phyloP scores from a whole-genome alignment of 2,797 vertebrate species.

The Xenentodon cancila region DNA sequence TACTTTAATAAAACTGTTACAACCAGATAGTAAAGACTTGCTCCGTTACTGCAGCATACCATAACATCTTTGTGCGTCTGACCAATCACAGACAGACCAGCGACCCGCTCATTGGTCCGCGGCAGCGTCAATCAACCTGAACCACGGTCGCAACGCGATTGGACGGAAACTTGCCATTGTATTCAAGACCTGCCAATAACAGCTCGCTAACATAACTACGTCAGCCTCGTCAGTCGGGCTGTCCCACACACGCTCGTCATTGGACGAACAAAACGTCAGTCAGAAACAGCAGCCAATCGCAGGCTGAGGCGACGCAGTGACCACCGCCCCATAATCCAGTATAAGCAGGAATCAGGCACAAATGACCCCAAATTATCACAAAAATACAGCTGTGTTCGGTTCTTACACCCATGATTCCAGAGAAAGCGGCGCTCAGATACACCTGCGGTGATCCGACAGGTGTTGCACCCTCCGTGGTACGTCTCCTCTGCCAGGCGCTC shows the following conservation, averaged over 20 bases:
- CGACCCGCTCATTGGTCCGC: slow-evolving; percentile 46
- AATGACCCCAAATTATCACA: slow-evolving; percentile 7
- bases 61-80: not conserved
- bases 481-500: not conserved
- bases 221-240: too few relatives aligned
- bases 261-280: slow-evolving; percentile 24
- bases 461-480: slow-evolving; percentile 2
- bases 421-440: not conserved
- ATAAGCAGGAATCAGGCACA: slow-evolving; percentile 29
- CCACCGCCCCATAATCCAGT: slow-evolving; percentile 21
- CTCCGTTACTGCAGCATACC: not conserved
- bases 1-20: not conserved
- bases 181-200: too few relatives aligned
- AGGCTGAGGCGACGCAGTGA: not conserved
- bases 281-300: slow-evolving; percentile 41
- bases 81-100: slow-evolving; percentile 26
- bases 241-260: not conserved
- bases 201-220: too few relatives aligned
- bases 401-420: slow-evolving; percentile 66
- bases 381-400: not conserved
- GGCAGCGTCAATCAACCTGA: slow-evolving; percentile 33
- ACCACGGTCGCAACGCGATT: slow-evolving; percentile 9
- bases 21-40: not conserved
- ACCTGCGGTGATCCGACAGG: not conserved
- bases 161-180: slow-evolving; percentile 1